Evolutionary conservation across 2,113 vertebrate species (phyloP).

Genomic region (Cettia cetti): DNA sequence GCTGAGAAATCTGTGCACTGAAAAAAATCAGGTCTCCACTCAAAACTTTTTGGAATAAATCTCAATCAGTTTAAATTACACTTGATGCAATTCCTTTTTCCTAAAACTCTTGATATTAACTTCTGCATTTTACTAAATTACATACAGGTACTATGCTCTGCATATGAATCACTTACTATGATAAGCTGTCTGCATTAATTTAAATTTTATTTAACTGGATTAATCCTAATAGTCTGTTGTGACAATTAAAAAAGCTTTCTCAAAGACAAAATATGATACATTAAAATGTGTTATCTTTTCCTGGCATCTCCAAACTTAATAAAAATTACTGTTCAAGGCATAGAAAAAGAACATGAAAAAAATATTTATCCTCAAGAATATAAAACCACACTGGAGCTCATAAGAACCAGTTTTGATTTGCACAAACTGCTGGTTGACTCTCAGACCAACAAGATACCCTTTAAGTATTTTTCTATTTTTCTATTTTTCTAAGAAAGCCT

Average conservation of each 20-base stretch:
- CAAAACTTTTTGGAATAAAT: conserved; percentile 40
- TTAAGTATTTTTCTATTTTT: background rate
- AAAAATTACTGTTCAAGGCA: background rate
- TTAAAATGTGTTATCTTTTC: background rate
- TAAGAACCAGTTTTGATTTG: background rate
- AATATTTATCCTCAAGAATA: background rate
- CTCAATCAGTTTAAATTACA: conserved; percentile 35
- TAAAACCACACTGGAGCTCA: background rate
- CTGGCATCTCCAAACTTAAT: background rate
- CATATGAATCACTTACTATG: conserved; percentile 42
- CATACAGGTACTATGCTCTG: background rate
- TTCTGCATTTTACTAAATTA: conserved; percentile 35
- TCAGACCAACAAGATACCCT: background rate
- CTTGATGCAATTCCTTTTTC: conserved; percentile 10
- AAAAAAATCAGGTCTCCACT: background rate
- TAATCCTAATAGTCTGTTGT: conserved; percentile 54
- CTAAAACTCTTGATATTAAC: background rate
- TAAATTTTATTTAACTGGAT: conserved; percentile 36
- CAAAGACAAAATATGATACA: background rate
- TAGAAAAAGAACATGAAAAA: background rate
- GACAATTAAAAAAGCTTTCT: conserved; percentile 17
- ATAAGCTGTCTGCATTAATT: conserved; percentile 56
- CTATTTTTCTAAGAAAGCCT: background rate
- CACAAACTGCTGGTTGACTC: background rate
- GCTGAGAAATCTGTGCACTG: background rate